Evolutionary conservation across 2,113 vertebrate species (phyloP).

Genomic region (Alosa alosa): DNA sequence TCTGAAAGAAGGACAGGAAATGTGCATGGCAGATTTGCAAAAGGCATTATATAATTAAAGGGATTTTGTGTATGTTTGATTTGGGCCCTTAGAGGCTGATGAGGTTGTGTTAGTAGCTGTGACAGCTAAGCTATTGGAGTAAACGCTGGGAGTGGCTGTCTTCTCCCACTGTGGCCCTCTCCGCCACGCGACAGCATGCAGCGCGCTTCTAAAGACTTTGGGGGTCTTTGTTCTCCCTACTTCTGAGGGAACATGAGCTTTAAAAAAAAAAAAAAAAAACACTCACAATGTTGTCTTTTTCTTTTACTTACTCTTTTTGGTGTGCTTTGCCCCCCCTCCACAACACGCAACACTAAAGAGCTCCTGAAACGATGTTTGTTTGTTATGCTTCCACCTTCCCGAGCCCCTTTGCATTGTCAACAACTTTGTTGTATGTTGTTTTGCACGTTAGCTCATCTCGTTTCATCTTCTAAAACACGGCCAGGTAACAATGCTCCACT

Average conservation of each 20-base stretch:
- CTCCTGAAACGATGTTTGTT: slow-evolving; percentile 49
- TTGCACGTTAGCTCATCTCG: slow-evolving; percentile 45
- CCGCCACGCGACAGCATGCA: slow-evolving; percentile 19
- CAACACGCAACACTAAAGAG: slow-evolving; percentile 51
- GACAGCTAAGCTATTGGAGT: slow-evolving; percentile 31
- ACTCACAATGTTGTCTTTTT: slow-evolving; percentile 20
- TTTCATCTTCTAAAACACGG: slow-evolving; percentile 55
- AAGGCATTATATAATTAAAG: neutral
- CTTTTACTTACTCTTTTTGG: slow-evolving; percentile 3
- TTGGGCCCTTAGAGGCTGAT: neutral
- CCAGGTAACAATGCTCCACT: slow-evolving; percentile 44
- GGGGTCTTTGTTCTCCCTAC: slow-evolving; percentile 47
- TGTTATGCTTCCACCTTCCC: slow-evolving; percentile 39
- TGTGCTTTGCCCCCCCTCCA: neutral
- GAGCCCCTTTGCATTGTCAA: slow-evolving; percentile 45
- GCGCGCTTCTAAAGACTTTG: slow-evolving; percentile 37
- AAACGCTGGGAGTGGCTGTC: slow-evolving; percentile 35
- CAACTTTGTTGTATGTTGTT: slow-evolving; percentile 53
- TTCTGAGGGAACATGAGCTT: slow-evolving; percentile 34
- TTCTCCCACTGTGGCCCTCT: slow-evolving; percentile 37
- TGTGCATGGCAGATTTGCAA: neutral
- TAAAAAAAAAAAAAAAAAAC: slow-evolving; percentile 26
- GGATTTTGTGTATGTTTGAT: neutral
- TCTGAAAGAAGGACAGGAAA: neutral
- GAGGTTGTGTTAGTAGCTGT: slow-evolving; percentile 24